Evolutionary conservation across 2,797 vertebrate genomes (phyloP).

Genomic region (Carduelis carduelis): DNA sequence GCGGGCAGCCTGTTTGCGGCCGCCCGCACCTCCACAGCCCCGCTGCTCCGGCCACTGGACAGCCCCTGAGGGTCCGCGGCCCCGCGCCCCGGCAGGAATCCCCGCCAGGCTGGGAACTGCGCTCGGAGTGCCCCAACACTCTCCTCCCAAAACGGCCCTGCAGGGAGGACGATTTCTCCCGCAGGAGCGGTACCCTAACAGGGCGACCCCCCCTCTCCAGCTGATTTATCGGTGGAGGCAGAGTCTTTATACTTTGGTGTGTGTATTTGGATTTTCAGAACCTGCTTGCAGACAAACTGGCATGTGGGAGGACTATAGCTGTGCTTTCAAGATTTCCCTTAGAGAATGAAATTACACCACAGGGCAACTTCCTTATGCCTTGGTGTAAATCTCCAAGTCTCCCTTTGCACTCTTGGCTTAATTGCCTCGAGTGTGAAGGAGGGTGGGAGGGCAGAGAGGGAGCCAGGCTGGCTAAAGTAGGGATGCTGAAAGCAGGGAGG

Average conservation of each 20-base stretch:
- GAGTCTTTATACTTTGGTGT: not conserved
- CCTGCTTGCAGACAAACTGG: not conserved
- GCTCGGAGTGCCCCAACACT: not conserved
- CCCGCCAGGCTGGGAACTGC: not conserved
- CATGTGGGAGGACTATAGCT: not conserved
- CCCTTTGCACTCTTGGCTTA: not conserved
- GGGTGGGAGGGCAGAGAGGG: rapidly evolving
- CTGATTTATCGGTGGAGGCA: not conserved
- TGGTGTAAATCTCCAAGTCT: not conserved
- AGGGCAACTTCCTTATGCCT: not conserved
- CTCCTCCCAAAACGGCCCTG: no score
- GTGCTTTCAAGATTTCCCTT: not conserved
- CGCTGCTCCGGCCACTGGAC: not conserved
- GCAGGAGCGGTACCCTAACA: rapidly evolving
- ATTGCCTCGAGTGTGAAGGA: not conserved
- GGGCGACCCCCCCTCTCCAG: rapidly evolving
- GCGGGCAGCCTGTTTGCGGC: rapidly evolving
- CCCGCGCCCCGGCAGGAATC: not conserved
- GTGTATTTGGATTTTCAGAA: not conserved
- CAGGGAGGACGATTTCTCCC: not conserved
- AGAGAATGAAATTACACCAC: not conserved
- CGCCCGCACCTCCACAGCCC: rapidly evolving
- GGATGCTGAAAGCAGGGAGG: no score
- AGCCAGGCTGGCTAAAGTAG: not conserved
- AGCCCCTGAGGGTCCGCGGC: not conserved